Percentiles rank a stretch among this genome's conserved stretches.
These are phyloP conservation scores for Achroia grisella DNA, from an alignment of 1,140 invertebrate genomes.

Conservation along the genomic window DNA sequence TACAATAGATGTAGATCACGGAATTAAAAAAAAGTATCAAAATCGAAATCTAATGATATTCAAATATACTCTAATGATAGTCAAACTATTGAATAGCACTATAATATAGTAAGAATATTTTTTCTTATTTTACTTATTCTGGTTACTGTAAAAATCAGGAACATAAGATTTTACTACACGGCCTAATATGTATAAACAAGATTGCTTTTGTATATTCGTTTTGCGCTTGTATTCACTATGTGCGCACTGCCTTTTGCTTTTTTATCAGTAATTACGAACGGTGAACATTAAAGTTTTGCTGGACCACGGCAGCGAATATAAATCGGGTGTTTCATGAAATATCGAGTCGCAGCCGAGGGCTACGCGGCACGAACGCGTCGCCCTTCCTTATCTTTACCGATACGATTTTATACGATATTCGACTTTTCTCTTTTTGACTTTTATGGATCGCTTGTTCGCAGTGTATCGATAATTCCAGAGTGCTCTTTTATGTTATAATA, in stretches of 20 bases:
- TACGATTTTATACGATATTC: slow-evolving; percentile 66
- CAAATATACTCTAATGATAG: no score
- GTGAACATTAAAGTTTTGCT: slow-evolving; percentile 59
- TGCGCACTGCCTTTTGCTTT: slow-evolving; percentile 23
- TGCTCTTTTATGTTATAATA: slow-evolving; percentile 37
- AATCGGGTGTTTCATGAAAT: slow-evolving; percentile 67
- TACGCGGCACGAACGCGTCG: slow-evolving; percentile 48
- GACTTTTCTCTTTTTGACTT: slow-evolving; percentile 65
- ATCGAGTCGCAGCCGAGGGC: slow-evolving; percentile 62
- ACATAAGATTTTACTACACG: no score
- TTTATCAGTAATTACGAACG: slow-evolving; percentile 59
- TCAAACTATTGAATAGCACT: no score
- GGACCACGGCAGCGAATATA: slow-evolving; percentile 52
- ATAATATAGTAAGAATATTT: no score
- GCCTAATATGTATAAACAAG: no score
- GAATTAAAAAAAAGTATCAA: no score
- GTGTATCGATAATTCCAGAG: slow-evolving; percentile 64
- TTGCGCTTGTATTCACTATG: not conserved
- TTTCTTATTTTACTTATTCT: no score
- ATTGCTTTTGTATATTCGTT: not conserved
- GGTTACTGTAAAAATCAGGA: no score
- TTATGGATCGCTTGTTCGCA: slow-evolving; percentile 62
- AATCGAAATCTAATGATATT: no score
- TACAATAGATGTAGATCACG: no score
- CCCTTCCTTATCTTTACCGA: slow-evolving; percentile 59